Percentiles rank a stretch among this genome's conserved stretches.
Conservation (phyloP, 2,888 invertebrate species). For the Brenthis daphne region DNA sequence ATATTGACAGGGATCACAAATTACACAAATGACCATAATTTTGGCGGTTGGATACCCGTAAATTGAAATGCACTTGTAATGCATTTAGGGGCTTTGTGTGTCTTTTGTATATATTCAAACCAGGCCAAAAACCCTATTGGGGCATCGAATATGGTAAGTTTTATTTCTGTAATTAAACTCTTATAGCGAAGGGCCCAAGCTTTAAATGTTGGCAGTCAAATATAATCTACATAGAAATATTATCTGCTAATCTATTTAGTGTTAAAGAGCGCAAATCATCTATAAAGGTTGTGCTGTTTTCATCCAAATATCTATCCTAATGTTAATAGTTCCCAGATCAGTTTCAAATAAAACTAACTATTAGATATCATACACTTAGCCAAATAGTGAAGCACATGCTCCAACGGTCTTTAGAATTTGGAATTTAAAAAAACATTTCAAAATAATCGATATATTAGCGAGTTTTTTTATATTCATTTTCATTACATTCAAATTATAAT, state of each 20-base stretch:
- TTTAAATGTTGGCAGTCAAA: slow-evolving; percentile 14
- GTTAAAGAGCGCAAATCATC: slow-evolving; percentile 30
- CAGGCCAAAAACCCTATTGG: too few relatives aligned
- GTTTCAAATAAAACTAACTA: slow-evolving; percentile 8
- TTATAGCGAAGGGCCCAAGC: slow-evolving; percentile 5
- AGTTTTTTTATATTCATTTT: neutral
- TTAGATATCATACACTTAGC: slow-evolving; percentile 25
- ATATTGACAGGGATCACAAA: too few relatives aligned
- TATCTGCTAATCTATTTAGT: slow-evolving; percentile 20
- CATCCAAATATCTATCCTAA: slow-evolving; percentile 23
- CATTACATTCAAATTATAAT: too few relatives aligned
- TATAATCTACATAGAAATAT: slow-evolving; percentile 19
- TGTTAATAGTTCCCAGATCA: slow-evolving; percentile 9
- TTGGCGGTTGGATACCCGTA: too few relatives aligned
- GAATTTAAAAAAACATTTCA: slow-evolving; percentile 9
- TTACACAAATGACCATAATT: too few relatives aligned
- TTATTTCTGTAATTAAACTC: too few relatives aligned
- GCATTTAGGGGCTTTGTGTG: too few relatives aligned
- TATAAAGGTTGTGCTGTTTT: slow-evolving; percentile 32
- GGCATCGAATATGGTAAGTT: too few relatives aligned
- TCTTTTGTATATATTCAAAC: too few relatives aligned
- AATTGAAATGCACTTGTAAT: too few relatives aligned
- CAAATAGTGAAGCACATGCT: slow-evolving; percentile 25
- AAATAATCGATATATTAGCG: neutral
- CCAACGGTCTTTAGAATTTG: slow-evolving; percentile 8